Evolutionary conservation across 2,113 vertebrate species (phyloP).

Genomic region (Seriola dumerili): DNA sequence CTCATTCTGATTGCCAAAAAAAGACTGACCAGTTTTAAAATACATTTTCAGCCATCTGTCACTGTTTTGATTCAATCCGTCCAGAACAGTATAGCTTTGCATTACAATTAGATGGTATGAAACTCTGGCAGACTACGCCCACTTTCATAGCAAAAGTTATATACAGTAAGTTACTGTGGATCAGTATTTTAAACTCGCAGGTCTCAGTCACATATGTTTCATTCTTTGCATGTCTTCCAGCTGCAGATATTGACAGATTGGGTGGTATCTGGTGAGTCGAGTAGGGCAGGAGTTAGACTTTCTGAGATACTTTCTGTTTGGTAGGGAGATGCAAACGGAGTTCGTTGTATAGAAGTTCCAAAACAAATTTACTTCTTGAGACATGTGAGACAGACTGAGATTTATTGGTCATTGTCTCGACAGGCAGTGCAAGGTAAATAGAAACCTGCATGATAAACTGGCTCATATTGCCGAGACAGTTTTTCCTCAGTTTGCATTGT

Average conservation of each 20-base stretch:
- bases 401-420: constrained; percentile 32
- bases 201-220: background rate
- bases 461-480: constrained; percentile 1
- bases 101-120: constrained; percentile 33
- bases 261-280: background rate
- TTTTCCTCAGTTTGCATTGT: constrained; percentile 7
- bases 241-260: constrained; percentile 13
- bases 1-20: constrained; percentile 49
- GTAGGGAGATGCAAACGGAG: constrained; percentile 1
- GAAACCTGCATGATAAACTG: constrained; percentile 1
- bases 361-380: constrained; percentile 15
- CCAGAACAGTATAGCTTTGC: constrained; percentile 37
- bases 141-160: background rate
- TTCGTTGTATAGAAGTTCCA: constrained; percentile 1
- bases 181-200: constrained; percentile 13
- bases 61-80: constrained; percentile 49
- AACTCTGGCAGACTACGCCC: background rate
- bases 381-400: constrained; percentile 13
- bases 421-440: constrained; percentile 9
- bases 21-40: constrained; percentile 57
- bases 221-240: constrained; percentile 11
- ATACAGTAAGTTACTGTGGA: background rate
- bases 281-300: background rate
- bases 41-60: constrained; percentile 67
- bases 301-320: background rate